Conservation (phyloP, 2,888 invertebrate species). For the Clanis bilineata region DNA sequence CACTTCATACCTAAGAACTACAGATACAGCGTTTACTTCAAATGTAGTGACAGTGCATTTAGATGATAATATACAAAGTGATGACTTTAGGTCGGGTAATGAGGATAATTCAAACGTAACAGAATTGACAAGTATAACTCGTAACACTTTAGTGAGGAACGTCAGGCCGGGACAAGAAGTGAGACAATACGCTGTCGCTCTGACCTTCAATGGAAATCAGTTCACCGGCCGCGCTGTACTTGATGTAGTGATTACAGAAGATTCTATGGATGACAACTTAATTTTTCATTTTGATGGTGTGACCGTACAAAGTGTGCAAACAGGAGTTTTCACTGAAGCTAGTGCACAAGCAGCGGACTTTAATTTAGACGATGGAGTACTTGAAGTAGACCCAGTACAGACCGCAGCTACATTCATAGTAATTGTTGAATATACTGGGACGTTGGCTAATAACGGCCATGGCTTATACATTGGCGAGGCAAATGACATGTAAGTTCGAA, state of each 20-base stretch:
- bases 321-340: conserved; percentile 40
- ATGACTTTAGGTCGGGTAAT: conserved; percentile 12
- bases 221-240: conserved; percentile 52
- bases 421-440: conserved; percentile 51
- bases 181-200: conserved; percentile 40
- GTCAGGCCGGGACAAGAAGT: conserved; percentile 51
- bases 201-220: conserved; percentile 40
- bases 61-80: neutral
- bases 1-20: conserved; percentile 20
- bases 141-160: conserved; percentile 28
- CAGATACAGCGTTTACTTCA: conserved; percentile 28
- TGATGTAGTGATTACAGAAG: conserved; percentile 34
- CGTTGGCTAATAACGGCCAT: conserved; percentile 33
- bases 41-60: neutral
- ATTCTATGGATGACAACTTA: conserved; percentile 44
- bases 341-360: conserved; percentile 36
- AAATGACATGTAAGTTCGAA: conserved; percentile 34
- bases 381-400: conserved; percentile 41
- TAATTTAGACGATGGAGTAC: conserved; percentile 28
- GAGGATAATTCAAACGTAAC: conserved; percentile 19
- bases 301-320: conserved; percentile 38
- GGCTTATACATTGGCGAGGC: conserved; percentile 48
- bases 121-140: conserved; percentile 27
- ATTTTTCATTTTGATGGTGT: conserved; percentile 43
- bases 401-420: conserved; percentile 39